These are phyloP conservation scores for Nephila pilipes DNA, from an alignment of 1,140 invertebrate species.

Conservation along the genomic window DNA sequence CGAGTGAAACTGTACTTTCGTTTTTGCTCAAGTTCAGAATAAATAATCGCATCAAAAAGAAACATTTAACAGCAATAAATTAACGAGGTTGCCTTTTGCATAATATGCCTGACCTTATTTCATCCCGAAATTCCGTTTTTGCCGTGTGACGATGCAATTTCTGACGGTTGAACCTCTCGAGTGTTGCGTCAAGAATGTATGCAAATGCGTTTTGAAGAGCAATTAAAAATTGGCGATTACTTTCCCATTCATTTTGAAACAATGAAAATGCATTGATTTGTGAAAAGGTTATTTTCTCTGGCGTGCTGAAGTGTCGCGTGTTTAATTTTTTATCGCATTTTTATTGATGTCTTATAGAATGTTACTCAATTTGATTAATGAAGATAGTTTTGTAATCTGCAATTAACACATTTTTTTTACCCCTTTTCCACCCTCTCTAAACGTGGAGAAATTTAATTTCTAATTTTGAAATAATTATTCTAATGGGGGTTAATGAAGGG, in stretches of 20 bases:
- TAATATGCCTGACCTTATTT: background rate
- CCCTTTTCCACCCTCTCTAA: background rate
- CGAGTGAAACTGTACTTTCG: background rate
- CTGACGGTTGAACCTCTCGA: background rate
- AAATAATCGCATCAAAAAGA: background rate
- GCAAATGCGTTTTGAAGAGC: background rate
- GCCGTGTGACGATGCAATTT: background rate
- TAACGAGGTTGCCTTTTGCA: background rate
- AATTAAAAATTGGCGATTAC: background rate
- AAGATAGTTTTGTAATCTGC: background rate
- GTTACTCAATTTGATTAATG: background rate
- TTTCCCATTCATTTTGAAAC: background rate
- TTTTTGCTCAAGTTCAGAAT: background rate
- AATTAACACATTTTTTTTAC: background rate
- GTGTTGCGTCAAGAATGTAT: background rate
- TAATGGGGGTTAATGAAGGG: background rate
- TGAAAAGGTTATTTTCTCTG: background rate
- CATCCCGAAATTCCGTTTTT: background rate
- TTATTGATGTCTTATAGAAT: background rate
- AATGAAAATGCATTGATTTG: background rate
- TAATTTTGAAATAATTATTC: background rate
- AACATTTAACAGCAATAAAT: background rate
- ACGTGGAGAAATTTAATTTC: background rate
- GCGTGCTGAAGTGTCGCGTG: background rate
- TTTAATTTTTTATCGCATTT: background rate